A percentile compares a stretch with the other conserved stretches of the same genome.
These are phyloP conservation scores for Pterocles orientalis DNA, from an alignment of 2,113 vertebrate species.

Conservation along the genomic window DNA sequence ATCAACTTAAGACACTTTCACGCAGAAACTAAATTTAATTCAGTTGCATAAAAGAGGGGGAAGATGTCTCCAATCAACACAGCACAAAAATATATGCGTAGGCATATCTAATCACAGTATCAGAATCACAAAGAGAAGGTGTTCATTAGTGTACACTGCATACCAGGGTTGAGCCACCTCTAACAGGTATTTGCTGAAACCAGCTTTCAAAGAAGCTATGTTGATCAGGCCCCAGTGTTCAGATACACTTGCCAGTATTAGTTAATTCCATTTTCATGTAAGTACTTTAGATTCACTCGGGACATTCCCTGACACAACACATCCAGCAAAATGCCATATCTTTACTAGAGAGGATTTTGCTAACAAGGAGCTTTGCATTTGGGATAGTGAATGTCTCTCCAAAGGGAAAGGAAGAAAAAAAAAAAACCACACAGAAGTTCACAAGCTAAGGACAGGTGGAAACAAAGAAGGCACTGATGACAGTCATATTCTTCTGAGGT, in stretches of 20 bases:
- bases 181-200: neutral
- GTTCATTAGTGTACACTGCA: neutral
- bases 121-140: neutral
- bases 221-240: neutral
- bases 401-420: neutral
- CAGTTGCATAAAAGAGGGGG: neutral
- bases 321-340: fast-evolving
- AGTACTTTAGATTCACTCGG: neutral
- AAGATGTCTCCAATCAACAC: neutral
- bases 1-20: neutral
- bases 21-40: neutral
- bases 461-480: neutral
- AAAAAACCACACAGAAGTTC: neutral
- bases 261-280: neutral
- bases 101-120: neutral
- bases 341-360: neutral
- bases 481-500: neutral
- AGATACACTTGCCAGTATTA: neutral
- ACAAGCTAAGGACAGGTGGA: neutral
- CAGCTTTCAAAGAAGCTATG: neutral
- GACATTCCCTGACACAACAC: neutral
- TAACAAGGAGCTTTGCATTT: neutral
- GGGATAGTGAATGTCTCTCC: neutral
- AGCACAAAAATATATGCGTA: neutral
- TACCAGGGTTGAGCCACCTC: neutral